These are phyloP conservation scores for Muntiacus reevesi DNA, from an alignment of 2,113 vertebrate genomes.

Conservation along the genomic window DNA sequence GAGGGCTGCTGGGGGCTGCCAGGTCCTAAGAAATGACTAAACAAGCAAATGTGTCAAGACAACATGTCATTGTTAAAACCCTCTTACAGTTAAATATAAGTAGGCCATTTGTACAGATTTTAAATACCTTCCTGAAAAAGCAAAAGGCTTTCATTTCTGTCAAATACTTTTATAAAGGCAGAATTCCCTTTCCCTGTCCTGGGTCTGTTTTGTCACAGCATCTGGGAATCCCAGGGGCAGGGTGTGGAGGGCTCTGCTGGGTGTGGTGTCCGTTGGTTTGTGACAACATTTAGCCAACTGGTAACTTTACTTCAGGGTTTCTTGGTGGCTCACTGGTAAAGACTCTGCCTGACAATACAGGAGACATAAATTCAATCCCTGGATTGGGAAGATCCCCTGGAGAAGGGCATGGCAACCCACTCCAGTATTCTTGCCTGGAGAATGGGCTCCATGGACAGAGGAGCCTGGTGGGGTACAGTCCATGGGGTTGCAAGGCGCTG, in stretches of 20 bases:
- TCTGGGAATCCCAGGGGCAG: neutral
- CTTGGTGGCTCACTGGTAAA: neutral
- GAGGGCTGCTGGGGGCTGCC: neutral
- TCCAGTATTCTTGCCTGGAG: neutral
- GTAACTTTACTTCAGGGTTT: neutral
- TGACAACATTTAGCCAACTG: neutral
- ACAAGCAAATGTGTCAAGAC: neutral
- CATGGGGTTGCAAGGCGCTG: neutral
- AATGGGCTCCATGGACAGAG: neutral
- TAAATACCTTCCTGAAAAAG: neutral
- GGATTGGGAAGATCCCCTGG: neutral
- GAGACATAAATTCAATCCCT: neutral
- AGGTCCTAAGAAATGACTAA: neutral
- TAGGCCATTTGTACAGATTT: neutral
- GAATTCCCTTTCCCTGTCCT: too few relatives aligned
- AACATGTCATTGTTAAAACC: neutral
- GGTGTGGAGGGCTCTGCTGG: neutral
- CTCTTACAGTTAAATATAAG: neutral
- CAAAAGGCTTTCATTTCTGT: neutral
- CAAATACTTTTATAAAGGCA: neutral
- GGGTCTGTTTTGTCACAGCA: neutral
- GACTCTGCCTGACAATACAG: neutral
- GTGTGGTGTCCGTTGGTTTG: neutral
- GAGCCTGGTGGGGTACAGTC: neutral
- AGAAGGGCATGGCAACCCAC: neutral